These are phyloP conservation scores for Scaeva pyrastri DNA, from an alignment of 2,888 invertebrate species.

Conservation along the genomic window DNA sequence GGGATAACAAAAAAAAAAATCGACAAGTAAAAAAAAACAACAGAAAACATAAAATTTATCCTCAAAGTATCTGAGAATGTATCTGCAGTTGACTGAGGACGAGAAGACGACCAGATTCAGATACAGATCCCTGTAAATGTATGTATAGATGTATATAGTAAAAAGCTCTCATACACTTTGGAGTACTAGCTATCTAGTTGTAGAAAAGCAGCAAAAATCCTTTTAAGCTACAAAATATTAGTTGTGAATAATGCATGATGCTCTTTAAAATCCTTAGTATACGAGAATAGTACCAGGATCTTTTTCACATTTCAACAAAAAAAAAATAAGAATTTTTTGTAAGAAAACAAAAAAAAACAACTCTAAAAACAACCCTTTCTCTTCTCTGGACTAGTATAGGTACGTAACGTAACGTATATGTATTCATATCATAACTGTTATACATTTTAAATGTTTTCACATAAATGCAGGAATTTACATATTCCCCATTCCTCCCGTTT, in stretches of 20 bases:
- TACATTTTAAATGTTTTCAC: conserved; percentile 73
- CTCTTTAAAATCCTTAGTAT: conserved; percentile 43
- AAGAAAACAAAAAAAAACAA: not conserved
- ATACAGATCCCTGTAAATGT: too few relatives aligned
- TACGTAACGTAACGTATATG: too few relatives aligned
- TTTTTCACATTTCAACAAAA: conserved; percentile 38
- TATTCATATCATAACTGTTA: conserved; percentile 64
- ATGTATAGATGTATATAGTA: too few relatives aligned
- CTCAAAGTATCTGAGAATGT: conserved; percentile 41
- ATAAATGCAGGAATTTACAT: conserved; percentile 70
- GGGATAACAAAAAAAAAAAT: not conserved
- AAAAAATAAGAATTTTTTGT: not conserved
- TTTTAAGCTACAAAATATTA: conserved; percentile 73
- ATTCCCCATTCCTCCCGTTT: not conserved
- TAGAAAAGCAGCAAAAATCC: conserved; percentile 52
- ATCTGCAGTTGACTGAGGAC: conserved; percentile 38
- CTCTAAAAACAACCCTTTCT: conserved; percentile 49
- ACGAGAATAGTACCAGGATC: too few relatives aligned
- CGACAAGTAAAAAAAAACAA: not conserved
- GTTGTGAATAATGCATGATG: conserved; percentile 75
- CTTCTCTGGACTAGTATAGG: not conserved
- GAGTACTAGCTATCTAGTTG: conserved; percentile 11
- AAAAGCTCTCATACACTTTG: conserved; percentile 21
- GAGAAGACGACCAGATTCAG: not conserved
- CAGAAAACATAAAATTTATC: conserved; percentile 19